Base-by-base conservation (phyloP, 2,797 vertebrate genomes). In the Falco cherrug region DNA sequence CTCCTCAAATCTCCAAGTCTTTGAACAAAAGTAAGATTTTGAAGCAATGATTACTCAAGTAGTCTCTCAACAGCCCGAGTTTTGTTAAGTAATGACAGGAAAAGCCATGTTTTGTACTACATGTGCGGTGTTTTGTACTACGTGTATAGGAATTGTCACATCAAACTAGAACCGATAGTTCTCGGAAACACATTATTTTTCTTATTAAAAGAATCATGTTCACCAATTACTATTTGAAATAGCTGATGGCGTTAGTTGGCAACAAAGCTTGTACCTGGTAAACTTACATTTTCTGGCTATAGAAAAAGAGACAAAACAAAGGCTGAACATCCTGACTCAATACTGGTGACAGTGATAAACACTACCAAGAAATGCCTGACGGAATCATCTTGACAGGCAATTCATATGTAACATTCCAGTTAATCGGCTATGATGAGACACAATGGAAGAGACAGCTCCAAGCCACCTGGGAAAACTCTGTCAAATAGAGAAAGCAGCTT, bases 311-410 rank as follows among this genome's bases (percentile, higher is more conserved):
- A 57, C 57, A 84, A 94, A 93, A 94, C 84, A 97, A 97, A 94
- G 91, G 83, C 87, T 93, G 84, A 97, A 83, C 13, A 70, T 89
- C 90, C 95, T 96, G 86, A 96, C 87, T 90, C 84, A 93, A 77
- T 71, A 90, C 73, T 82, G 98, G 98, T 97, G 97, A 98, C 97
- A 98, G 97, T 96, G 97, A 98, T 98, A 98, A 98, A 98, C 87
- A 93, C 89, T 97, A 98, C 97, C 91, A 96, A 92, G 97, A 96
- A 97, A 96, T 59, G 94, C 90, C 95, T 99, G 98, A 99, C 97
- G 97, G 97, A 99, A 99, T 98, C 95, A 97, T 98, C 98, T 87
- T 99, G 99, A 99, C 98, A 99, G 98, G 96, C 98, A 98, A 97
- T 97, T 98, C 98, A 98, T 96, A 98, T 98, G 98, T 98, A 98